Evolutionary conservation across 2,888 invertebrate species (phyloP).

Genomic region (Salticus scenicus): DNA sequence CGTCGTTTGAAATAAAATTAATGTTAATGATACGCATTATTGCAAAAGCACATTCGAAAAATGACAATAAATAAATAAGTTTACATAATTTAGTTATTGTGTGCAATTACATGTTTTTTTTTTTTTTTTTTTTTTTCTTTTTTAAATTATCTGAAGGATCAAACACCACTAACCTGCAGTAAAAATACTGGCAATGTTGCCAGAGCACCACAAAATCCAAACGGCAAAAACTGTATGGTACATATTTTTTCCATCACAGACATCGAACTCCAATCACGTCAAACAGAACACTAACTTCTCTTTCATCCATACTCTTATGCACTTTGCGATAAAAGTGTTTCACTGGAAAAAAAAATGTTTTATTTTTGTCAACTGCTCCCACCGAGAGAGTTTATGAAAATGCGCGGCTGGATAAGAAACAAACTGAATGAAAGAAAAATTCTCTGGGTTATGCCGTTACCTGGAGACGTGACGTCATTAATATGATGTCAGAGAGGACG

Average conservation of each 20-base stretch:
- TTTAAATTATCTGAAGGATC: too few relatives aligned
- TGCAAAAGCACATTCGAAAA: too few relatives aligned
- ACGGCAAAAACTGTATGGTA: neutral
- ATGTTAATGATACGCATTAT: too few relatives aligned
- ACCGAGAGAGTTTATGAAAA: slow-evolving; percentile 17
- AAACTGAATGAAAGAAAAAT: neutral
- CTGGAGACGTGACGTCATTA: slow-evolving; percentile 44
- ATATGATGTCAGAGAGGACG: neutral
- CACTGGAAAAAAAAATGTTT: neutral
- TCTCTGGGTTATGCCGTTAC: slow-evolving; percentile 14
- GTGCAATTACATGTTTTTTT: too few relatives aligned
- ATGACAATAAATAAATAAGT: too few relatives aligned
- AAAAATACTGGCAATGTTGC: neutral
- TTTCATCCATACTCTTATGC: neutral
- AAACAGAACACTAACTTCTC: neutral
- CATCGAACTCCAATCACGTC: neutral
- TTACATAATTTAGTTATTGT: too few relatives aligned
- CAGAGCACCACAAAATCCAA: neutral
- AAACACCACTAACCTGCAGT: too few relatives aligned
- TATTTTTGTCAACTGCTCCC: slow-evolving; percentile 18
- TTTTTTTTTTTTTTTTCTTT: too few relatives aligned
- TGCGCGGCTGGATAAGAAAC: neutral
- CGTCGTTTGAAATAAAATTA: too few relatives aligned
- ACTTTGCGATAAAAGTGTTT: neutral
- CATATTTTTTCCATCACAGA: slow-evolving; percentile 7